phyloP scores from a whole-genome alignment of 2,113 vertebrate species.

The Tragulus kanchil region DNA sequence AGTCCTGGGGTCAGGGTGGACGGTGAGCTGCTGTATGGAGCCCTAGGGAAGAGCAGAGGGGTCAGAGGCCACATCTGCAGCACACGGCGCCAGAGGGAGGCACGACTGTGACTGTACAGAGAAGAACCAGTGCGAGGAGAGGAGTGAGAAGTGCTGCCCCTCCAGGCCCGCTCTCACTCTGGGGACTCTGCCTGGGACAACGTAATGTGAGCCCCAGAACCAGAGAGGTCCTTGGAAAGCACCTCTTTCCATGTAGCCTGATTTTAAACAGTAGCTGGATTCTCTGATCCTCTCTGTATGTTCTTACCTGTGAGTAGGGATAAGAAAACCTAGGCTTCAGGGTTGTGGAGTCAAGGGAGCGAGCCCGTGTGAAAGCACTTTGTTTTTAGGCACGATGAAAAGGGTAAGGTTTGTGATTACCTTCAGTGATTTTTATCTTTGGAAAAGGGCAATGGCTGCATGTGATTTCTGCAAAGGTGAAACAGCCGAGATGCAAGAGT shows the following conservation, averaged over 20 bases:
- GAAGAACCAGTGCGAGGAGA: neutral
- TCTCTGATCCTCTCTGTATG: neutral
- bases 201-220: neutral
- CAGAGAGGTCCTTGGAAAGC: neutral
- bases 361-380: neutral
- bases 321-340: neutral
- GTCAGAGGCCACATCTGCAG: neutral
- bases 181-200: neutral
- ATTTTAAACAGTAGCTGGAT: neutral
- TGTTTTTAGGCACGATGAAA: neutral
- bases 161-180: neutral
- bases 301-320: neutral
- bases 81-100: fast-evolving
- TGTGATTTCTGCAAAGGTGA: neutral
- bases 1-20: slow-evolving; percentile 91
- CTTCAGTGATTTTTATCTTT: neutral
- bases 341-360: neutral
- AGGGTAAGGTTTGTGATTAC: neutral
- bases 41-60: slow-evolving; percentile 88
- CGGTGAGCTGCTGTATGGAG: slow-evolving; percentile 94
- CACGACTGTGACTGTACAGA: fast-evolving
- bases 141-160: neutral
- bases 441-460: neutral
- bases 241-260: no score
- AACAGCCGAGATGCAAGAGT: neutral